phyloP scores from a whole-genome alignment of 2,888 invertebrate species.

The Melolontha melolontha region DNA sequence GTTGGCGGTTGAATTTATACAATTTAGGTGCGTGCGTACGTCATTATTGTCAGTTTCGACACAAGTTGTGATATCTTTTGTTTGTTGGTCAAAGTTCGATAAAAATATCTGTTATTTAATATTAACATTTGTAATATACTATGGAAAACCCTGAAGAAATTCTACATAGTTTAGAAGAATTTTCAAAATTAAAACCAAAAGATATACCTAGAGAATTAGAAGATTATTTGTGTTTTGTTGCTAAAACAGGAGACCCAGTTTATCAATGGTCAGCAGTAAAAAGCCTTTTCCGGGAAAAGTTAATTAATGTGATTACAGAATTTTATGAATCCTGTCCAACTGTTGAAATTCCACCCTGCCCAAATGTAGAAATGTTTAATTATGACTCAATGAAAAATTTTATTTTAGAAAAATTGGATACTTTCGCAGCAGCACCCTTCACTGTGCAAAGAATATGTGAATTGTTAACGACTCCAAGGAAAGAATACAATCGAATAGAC shows the following conservation, averaged over 20 bases:
- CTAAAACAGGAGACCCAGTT: constrained; percentile 93
- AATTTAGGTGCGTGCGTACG: constrained; percentile 39
- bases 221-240: constrained; percentile 89
- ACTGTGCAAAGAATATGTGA: constrained; percentile 97
- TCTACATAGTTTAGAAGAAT: constrained; percentile 85
- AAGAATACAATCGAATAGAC: constrained; percentile 95
- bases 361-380: constrained; percentile 91
- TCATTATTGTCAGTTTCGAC: constrained; percentile 50
- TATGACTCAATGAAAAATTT: constrained; percentile 90
- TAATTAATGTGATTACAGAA: constrained; percentile 87
- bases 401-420: constrained; percentile 83
- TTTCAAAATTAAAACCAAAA: constrained; percentile 79
- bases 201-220: constrained; percentile 91
- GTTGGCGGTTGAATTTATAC: constrained; percentile 23
- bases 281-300: constrained; percentile 88
- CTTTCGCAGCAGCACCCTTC: constrained; percentile 91
- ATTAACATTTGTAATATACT: constrained; percentile 23
- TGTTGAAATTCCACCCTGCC: constrained; percentile 85
- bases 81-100: constrained; percentile 49
- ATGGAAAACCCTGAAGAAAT: constrained; percentile 92
- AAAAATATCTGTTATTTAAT: constrained; percentile 27
- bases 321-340: constrained; percentile 84
- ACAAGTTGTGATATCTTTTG: constrained; percentile 38
- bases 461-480: constrained; percentile 88
- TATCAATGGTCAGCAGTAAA: constrained; percentile 93